These are phyloP conservation scores for Hoplodrina ambigua DNA, from an alignment of 2,888 invertebrate genomes.

Conservation along the genomic window DNA sequence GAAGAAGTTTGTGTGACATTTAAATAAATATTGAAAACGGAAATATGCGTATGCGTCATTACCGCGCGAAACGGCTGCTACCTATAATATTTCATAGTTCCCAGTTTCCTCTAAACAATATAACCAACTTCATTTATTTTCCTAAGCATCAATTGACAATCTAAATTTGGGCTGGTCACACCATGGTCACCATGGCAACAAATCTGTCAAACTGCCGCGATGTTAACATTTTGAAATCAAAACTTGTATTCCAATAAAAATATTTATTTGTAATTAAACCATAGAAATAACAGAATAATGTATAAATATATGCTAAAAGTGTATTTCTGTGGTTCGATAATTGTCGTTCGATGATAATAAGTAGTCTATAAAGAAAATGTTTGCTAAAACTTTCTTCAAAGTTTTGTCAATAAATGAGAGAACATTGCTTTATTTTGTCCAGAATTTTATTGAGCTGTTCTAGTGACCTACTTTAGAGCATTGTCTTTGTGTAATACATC, in stretches of 20 bases:
- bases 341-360: neutral
- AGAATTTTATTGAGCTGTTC: conserved; percentile 63
- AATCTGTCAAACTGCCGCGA: conserved; percentile 68
- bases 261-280: conserved; percentile 1
- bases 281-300: conserved; percentile 1
- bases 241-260: neutral
- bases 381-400: conserved; percentile 40
- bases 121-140: no score
- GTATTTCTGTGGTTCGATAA: neutral
- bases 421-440: conserved; percentile 41
- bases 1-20: no score
- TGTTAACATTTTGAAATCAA: conserved; percentile 49
- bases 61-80: no score
- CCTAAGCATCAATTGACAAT: no score
- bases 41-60: no score
- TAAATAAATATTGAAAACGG: no score
- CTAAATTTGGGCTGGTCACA: conserved; percentile 24
- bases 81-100: no score
- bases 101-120: no score
- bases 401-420: conserved; percentile 76
- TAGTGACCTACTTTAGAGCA: conserved; percentile 75
- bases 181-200: conserved; percentile 75
- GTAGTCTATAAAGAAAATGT: conserved; percentile 12
- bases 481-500: conserved; percentile 65
- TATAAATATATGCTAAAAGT: neutral